Evolutionary conservation across 2,888 invertebrate genomes (phyloP).

Genomic region (Onchidella celtica): DNA sequence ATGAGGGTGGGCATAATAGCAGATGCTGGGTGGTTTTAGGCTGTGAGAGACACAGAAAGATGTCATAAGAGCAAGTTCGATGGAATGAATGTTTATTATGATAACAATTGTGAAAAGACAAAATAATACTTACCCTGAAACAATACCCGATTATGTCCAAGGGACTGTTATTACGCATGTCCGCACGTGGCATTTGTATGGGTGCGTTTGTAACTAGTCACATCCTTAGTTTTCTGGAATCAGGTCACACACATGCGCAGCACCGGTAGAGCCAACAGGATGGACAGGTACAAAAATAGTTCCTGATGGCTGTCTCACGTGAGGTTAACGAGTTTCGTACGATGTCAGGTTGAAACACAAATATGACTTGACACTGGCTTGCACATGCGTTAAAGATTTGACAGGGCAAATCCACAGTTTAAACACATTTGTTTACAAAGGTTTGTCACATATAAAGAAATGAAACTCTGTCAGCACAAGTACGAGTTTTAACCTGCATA

Average conservation of each 20-base stretch:
- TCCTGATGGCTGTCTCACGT: neutral
- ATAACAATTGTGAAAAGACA: no score
- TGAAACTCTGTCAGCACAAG: no score
- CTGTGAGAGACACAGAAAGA: no score
- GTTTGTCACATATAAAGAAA: no score
- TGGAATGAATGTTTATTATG: no score
- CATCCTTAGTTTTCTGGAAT: neutral
- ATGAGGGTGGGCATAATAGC: no score
- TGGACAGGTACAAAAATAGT: neutral
- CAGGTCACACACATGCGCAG: neutral
- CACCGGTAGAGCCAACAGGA: neutral
- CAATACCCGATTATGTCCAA: slow-evolving; percentile 22
- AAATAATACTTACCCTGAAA: slow-evolving; percentile 30
- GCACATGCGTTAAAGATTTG: no score
- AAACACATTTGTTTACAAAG: no score
- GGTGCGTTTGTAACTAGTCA: neutral
- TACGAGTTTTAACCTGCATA: no score
- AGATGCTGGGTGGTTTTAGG: no score
- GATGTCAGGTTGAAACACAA: neutral
- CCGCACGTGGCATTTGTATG: slow-evolving; percentile 19
- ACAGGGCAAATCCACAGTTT: no score
- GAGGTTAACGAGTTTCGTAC: neutral
- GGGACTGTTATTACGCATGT: slow-evolving; percentile 35
- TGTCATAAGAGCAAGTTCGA: no score
- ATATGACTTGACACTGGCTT: neutral